Evolutionary conservation across 2,113 vertebrate genomes (phyloP), one percentile per base, ranked within the genome.

Genomic region (Andinoacara biseriatus): DNA sequence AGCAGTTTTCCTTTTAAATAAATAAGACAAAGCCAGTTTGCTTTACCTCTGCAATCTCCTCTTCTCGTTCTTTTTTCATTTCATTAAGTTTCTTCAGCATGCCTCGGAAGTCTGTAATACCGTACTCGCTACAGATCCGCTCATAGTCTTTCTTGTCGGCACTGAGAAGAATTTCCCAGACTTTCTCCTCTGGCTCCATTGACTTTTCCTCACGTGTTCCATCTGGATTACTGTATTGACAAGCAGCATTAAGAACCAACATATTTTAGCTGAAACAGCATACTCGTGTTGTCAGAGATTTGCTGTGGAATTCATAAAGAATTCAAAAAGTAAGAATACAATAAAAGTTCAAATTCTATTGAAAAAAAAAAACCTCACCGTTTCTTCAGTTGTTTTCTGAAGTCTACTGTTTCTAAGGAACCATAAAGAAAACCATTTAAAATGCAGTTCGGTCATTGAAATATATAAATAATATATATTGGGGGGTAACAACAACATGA

Each of bases 101-200:
- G 9, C 96, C 95, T 4, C 98, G 96, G 91, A 96, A 99, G 92
- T 99, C 94, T 5, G 91, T 96, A 84, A 98, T 94, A 13, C 96
- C 95, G 0, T 97, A 95, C 4, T 98, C 96, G 0, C 74, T 0
- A 84, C 98, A 99, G 89, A 98, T 97, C 11, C 59, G 78, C 88
- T 99, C 98, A 2, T 98, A 99, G 92, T 99, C 97, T 87, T 94
- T 98, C 63, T 87, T 97, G 10, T 98, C 96, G 7, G 97, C 96
- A 2, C 96, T 96, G 54, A 98, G 89, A 80, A 99, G 90, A 61
- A 98, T 90, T 86, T 99, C 97, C 97, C 96, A 98, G 54, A 98
- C 89, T 40, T 95, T 95, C n/a, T 96, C 96, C 0, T 93, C 93
- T 1, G 84, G 52, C 33, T 96, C 95, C 78, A 87, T 76, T 80